A percentile compares a stretch with the other conserved stretches of the same genome.
These are phyloP conservation scores for Oxyura jamaicensis DNA, from an alignment of 2,113 vertebrate genomes.

Conservation along the genomic window DNA sequence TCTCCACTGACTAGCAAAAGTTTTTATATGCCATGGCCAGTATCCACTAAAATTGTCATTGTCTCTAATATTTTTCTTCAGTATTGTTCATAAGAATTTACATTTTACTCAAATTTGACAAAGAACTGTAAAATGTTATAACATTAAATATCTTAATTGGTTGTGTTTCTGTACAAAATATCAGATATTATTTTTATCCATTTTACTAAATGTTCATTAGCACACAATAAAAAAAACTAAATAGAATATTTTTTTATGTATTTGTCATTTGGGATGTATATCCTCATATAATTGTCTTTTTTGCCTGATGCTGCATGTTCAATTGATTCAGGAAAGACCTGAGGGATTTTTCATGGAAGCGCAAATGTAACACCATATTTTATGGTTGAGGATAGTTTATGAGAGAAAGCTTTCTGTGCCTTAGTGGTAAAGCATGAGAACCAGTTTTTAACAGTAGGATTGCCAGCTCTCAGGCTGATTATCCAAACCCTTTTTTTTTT, in stretches of 20 bases:
- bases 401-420: constrained; percentile 12
- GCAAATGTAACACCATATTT: constrained; percentile 45
- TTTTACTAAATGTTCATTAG: constrained; percentile 12
- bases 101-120: not conserved
- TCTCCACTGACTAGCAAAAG: not conserved
- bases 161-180: constrained; percentile 6
- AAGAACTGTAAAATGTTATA: not conserved
- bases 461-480: not conserved
- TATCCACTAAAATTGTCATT: constrained; percentile 20
- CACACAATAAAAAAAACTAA: not conserved
- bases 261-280: constrained; percentile 26
- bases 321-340: constrained; percentile 51
- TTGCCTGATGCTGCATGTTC: not conserved
- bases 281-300: constrained; percentile 14
- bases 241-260: constrained; percentile 22
- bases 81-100: not conserved
- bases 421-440: not conserved
- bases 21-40: not conserved
- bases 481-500: not conserved
- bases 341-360: constrained; percentile 48
- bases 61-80: not conserved
- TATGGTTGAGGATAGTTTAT: constrained; percentile 27
- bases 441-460: constrained; percentile 1
- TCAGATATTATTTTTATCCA: constrained; percentile 15
- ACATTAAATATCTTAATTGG: not conserved